Evolutionary conservation across 30 jellyfish, hydroid and myxozoan genomes (phyloP), one percentile per base, ranked within the genome.

Genomic region (Sanderia malayensis): DNA sequence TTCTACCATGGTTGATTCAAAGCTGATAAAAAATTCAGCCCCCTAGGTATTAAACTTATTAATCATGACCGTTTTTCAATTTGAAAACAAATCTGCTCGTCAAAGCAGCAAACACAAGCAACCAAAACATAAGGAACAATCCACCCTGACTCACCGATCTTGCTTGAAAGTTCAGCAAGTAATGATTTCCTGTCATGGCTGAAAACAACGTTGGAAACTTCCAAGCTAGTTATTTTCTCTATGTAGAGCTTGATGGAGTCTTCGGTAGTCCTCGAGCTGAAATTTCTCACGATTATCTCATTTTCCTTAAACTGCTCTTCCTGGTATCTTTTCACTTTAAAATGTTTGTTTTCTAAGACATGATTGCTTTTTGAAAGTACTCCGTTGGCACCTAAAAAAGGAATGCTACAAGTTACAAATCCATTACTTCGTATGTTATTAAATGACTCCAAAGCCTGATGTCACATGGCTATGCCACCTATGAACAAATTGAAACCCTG

Each of bases 101-200:
- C n/a, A n/a, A n/a, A n/a, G n/a, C n/a, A n/a, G n/a, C n/a, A n/a
- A n/a, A n/a, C n/a, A n/a, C n/a, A n/a, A n/a, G n/a, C n/a, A n/a
- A n/a, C n/a, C 30, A 13, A 25, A 0, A 0, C 1, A 49, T 24
- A 30, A 6, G 0, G 0, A 58, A 18, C 2, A 32, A 1, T 13
- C 15, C 47, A 73, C 34, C 25, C 15, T 7, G 8, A 30, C 86
- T 32, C 26, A 62, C 86, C 86, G 11, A 59, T 58, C 29, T 74
- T 46, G 22, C 29, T n/a, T 3, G 77, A 24, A 18, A 58, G 30
- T 1, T 58, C 10, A 33, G 61, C 59, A 76, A 58, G 58, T 19
- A 62, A 58, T 4, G 77, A 23, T 17, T 64, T 33, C 41, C 46
- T 74, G 44, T 71, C 73, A 31, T 71, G 66, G 30, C 55, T 46